These are phyloP conservation scores for Prietella phreatophila DNA, from an alignment of 2,113 vertebrate genomes.

Conservation along the genomic window DNA sequence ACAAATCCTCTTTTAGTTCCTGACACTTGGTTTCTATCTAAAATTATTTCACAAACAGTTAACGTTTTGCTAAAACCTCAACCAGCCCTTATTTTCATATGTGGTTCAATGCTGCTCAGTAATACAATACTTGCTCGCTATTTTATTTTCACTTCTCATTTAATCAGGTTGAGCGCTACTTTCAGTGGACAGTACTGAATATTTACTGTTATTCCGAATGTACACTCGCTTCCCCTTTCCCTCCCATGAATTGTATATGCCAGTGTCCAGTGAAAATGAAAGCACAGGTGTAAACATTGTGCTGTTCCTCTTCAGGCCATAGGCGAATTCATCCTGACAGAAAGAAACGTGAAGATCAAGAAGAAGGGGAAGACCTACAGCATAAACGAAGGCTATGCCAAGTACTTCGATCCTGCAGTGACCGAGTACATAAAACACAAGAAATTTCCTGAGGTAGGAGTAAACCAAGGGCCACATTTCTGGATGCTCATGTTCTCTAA, in stretches of 20 bases:
- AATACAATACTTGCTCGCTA: not conserved
- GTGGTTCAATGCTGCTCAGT: not conserved
- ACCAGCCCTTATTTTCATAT: not conserved
- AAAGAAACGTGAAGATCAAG: slow-evolving; percentile 90
- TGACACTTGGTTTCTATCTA: not conserved
- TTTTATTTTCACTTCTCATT: slow-evolving; percentile 15
- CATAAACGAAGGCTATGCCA: slow-evolving; percentile 94
- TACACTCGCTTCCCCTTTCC: not conserved
- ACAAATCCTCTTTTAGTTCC: not conserved
- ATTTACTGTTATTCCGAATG: not conserved
- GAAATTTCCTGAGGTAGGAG: slow-evolving; percentile 91
- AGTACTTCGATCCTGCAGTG: slow-evolving; percentile 88
- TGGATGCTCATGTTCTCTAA: not conserved
- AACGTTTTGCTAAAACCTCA: not conserved
- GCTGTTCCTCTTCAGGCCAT: slow-evolving; percentile 73
- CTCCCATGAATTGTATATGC: not conserved
- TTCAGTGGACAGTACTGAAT: not conserved
- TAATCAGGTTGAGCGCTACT: not conserved
- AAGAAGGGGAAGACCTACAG: slow-evolving; percentile 91
- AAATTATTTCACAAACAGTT: not conserved
- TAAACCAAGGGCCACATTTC: not conserved
- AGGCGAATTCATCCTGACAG: slow-evolving; percentile 93
- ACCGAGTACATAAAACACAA: slow-evolving; percentile 90
- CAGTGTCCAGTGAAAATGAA: not conserved
- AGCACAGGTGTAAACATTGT: not conserved